phyloP scores from a whole-genome alignment of 2,113 vertebrate species.

The Peromyscus maniculatus region DNA sequence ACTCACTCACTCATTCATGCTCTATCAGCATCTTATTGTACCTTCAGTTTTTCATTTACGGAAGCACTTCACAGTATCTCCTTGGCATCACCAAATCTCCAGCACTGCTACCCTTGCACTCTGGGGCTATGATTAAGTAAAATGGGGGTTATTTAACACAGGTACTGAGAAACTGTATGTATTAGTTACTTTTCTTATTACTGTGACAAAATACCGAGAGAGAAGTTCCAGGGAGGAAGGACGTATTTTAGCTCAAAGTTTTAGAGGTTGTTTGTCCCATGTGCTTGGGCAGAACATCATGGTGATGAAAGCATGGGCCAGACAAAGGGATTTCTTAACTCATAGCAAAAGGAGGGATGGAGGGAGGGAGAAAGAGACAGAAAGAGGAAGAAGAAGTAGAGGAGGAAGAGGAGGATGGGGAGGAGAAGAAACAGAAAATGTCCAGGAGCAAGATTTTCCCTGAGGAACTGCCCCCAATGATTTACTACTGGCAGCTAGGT shows the following conservation, averaged over 20 bases:
- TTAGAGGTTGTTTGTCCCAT: neutral
- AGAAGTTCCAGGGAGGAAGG: neutral
- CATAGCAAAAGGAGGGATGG: neutral
- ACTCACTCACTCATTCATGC: too few species aligned
- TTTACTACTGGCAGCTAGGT: neutral
- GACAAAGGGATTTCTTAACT: neutral
- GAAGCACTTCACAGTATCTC: neutral
- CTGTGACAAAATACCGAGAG: neutral
- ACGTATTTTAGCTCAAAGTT: neutral
- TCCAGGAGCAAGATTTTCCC: neutral
- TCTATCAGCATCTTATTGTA: neutral
- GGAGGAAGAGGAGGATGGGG: neutral
- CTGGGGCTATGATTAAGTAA: neutral
- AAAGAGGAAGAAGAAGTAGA: rapidly evolving
- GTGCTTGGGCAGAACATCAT: neutral
- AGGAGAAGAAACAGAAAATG: neutral
- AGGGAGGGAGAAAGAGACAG: neutral
- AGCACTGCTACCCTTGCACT: neutral
- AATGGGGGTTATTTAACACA: neutral
- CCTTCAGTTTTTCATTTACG: neutral
- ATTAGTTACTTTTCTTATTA: neutral
- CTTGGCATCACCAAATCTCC: neutral
- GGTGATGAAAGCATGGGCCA: neutral
- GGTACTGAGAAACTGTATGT: neutral
- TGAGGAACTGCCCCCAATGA: neutral